phyloP scores from a whole-genome alignment of 1,140 invertebrate species.

The Drosophila lacteicornis region DNA sequence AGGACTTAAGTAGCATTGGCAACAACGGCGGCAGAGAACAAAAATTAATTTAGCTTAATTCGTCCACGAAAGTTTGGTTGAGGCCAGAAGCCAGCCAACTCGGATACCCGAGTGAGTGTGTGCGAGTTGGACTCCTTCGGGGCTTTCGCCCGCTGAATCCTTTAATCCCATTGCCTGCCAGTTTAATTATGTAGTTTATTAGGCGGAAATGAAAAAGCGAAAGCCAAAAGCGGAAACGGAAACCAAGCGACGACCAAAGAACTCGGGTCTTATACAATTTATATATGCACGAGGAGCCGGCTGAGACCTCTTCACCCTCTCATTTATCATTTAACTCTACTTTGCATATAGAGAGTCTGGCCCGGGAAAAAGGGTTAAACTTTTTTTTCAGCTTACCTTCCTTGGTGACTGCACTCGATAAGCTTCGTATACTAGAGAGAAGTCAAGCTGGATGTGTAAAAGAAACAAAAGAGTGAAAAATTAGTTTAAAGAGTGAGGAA shows the following conservation, averaged over 20 bases:
- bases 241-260: slow-evolving; percentile 64
- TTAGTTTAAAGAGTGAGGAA: slow-evolving; percentile 17
- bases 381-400: slow-evolving; percentile 39
- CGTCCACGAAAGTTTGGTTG: slow-evolving; percentile 78
- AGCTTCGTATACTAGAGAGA: slow-evolving; percentile 38
- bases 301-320: slow-evolving; percentile 24
- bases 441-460: slow-evolving; percentile 54
- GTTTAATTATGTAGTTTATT: slow-evolving; percentile 84
- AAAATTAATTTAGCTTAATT: slow-evolving; percentile 84
- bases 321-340: slow-evolving; percentile 63
- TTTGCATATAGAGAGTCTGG: slow-evolving; percentile 64
- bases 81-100: slow-evolving; percentile 43
- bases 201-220: slow-evolving; percentile 84
- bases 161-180: slow-evolving; percentile 84
- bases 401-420: slow-evolving; percentile 64
- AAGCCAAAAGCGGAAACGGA: slow-evolving; percentile 79
- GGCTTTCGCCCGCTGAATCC: slow-evolving; percentile 62
- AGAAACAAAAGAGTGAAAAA: slow-evolving; percentile 20
- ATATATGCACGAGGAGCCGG: slow-evolving; percentile 35
- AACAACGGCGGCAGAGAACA: slow-evolving; percentile 68
- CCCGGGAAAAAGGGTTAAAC: slow-evolving; percentile 61
- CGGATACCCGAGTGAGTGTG: slow-evolving; percentile 49
- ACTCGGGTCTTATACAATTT: slow-evolving; percentile 34
- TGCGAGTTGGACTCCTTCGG: slow-evolving; percentile 37
- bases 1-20: slow-evolving; percentile 69